phyloP scores from a whole-genome alignment of 1,140 invertebrate species.

The Drosophila asahinai region DNA sequence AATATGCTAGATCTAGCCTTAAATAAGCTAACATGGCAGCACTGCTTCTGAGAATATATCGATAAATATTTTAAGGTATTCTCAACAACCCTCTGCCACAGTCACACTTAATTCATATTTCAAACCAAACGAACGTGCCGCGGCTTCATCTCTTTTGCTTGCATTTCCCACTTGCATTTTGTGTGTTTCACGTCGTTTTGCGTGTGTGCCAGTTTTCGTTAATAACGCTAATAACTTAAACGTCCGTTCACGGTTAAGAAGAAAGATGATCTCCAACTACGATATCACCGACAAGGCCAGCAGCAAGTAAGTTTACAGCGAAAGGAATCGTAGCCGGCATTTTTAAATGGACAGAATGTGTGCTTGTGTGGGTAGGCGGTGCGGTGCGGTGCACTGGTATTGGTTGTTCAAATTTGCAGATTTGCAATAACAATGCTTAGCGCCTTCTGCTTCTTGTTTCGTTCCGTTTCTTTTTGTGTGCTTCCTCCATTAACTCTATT shows the following conservation, averaged over 20 bases:
- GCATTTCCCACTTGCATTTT: conserved; percentile 33
- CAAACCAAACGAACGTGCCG: conserved; percentile 26
- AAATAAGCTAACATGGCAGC: too few relatives aligned
- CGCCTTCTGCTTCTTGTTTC: conserved; percentile 10
- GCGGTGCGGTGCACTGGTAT: conserved; percentile 1
- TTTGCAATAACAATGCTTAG: conserved; percentile 49
- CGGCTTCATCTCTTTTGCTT: conserved; percentile 5
- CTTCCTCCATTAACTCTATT: conserved; percentile 14
- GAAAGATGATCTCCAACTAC: conserved; percentile 74
- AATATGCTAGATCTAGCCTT: too few relatives aligned
- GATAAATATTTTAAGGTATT: background rate
- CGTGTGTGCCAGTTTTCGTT: conserved; percentile 30
- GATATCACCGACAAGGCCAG: conserved; percentile 73
- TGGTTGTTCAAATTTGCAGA: conserved; percentile 31
- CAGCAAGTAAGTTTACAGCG: conserved; percentile 74
- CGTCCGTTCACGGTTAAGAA: conserved; percentile 10
- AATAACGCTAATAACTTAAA: conserved; percentile 5
- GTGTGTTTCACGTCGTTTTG: conserved; percentile 31
- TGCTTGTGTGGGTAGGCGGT: conserved; percentile 24
- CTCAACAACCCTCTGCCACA: background rate
- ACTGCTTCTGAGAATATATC: background rate
- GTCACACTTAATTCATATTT: conserved; percentile 5
- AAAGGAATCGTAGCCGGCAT: conserved; percentile 45
- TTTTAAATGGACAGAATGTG: conserved; percentile 21
- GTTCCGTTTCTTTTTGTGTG: conserved; percentile 14